Evolutionary conservation across 2,797 vertebrate species (phyloP), one percentile per base, ranked within the genome.

Genomic region (Choloepus didactylus): DNA sequence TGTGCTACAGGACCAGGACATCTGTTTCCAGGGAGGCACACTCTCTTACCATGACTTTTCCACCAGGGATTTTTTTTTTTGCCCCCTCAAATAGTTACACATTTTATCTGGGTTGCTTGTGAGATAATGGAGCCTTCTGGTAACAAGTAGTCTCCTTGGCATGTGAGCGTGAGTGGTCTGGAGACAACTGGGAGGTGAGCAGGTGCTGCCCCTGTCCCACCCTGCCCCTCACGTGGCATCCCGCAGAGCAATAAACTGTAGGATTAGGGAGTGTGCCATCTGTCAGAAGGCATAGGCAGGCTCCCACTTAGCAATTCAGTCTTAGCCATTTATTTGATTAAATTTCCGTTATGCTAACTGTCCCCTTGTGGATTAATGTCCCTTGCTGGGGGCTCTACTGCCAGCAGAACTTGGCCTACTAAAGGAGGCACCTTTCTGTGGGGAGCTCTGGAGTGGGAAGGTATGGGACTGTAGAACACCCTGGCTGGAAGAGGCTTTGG

Each of bases 11-110:
- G 93, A 93, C 93, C 92, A 77, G 82, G 96, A 97, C 97, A 98
- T 97, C 96, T 97, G 97, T 97, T 98, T 97, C 97, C 96, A 98
- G 97, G 76, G 95, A 96, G 94, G 97, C 79, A 69, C 6, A 25
- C 89, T 95, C 76, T 92, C 88, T 97, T 29, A 93, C 76, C 69
- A 10, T 46, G 66, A 94, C 77, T 93, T 81, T 89, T 93, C 91
- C 92, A 95, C 77, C 0, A 49, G 91, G 93, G 92, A 73, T 64
- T 60, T 62, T 79, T 79, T 75, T 56, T 66, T 59, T 83, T 27
- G 64, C 80, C 82, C 92, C 94, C 87, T 91, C 91, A 72, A 41
- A 89, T 82, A 87, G 91, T 94, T 95, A 84, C 60, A 81, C 1
- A 18, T 92, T 93, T 97, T 84, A 49, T 91, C 94, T 87, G 16